These are phyloP conservation scores for Oeneis ivallda DNA, from an alignment of 2,888 invertebrate genomes.

Conservation along the genomic window DNA sequence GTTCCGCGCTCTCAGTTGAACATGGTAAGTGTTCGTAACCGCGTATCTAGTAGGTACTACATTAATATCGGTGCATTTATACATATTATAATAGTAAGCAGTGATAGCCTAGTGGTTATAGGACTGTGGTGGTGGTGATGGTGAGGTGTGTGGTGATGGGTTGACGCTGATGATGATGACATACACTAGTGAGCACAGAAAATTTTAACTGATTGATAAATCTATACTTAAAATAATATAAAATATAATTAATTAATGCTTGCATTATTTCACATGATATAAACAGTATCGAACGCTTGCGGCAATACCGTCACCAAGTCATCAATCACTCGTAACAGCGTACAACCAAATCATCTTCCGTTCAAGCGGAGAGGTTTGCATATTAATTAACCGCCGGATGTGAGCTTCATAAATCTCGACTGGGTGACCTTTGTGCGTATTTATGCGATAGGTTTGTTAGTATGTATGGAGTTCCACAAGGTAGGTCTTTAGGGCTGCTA, in stretches of 20 bases:
- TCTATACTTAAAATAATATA: no score
- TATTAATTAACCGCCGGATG: slow-evolving; percentile 64
- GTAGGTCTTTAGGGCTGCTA: slow-evolving; percentile 19
- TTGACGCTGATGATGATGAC: no score
- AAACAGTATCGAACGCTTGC: slow-evolving; percentile 19
- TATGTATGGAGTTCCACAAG: slow-evolving; percentile 27
- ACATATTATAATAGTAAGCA: no score
- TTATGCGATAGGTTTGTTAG: slow-evolving; percentile 31
- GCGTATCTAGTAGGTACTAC: no score
- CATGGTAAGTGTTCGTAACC: no score
- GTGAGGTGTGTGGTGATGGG: no score
- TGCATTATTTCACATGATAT: slow-evolving; percentile 6
- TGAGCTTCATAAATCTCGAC: slow-evolving; percentile 54
- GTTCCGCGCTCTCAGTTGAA: no score
- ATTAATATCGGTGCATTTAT: no score
- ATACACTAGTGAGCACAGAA: neutral
- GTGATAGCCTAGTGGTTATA: no score
- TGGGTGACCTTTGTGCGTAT: slow-evolving; percentile 44
- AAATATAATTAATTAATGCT: slow-evolving; percentile 1
- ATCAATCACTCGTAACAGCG: slow-evolving; percentile 48
- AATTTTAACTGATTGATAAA: neutral
- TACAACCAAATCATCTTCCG: slow-evolving; percentile 53
- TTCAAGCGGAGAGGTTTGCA: slow-evolving; percentile 53
- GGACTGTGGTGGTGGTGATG: no score
- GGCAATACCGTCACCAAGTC: slow-evolving; percentile 30